Conservation (phyloP, 2,797 vertebrate genomes). For the Tenualosa thibaudeaui region DNA sequence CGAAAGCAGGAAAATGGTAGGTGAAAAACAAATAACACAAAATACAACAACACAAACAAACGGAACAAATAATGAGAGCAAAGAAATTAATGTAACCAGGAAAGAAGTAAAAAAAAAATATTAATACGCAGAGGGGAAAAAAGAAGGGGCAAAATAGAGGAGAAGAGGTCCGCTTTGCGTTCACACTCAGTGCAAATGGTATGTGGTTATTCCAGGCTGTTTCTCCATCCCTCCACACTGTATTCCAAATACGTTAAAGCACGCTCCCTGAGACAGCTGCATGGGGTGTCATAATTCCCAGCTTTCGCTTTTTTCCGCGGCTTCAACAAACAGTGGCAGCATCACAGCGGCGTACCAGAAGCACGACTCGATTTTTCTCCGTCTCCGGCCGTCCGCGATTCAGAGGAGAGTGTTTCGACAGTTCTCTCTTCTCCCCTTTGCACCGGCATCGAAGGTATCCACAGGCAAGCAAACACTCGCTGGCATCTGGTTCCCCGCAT, state of each 20-base stretch:
- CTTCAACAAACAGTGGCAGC: conserved; percentile 45
- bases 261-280: conserved; percentile 58
- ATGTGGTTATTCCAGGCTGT: conserved; percentile 73
- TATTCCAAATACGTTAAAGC: conserved; percentile 70
- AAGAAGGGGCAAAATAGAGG: conserved; percentile 1
- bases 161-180: conserved; percentile 66
- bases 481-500: conserved; percentile 75
- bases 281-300: conserved; percentile 43
- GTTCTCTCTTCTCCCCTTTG: conserved; percentile 51
- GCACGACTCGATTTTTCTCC: conserved; percentile 40
- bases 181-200: conserved; percentile 53
- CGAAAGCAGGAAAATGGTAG: conserved; percentile 33
- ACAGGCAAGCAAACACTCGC: conserved; percentile 71
- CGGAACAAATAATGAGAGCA: conserved; percentile 37
- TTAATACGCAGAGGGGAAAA: conserved; percentile 27
- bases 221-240: conserved; percentile 69
- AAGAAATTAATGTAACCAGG: conserved; percentile 19
- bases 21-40: conserved; percentile 30
- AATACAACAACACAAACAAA: conserved; percentile 1
- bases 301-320: conserved; percentile 64
- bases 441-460: conserved; percentile 70
- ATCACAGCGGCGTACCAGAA: conserved; percentile 34
- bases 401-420: conserved; percentile 38
- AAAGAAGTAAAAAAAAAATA: conserved; percentile 35
- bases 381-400: conserved; percentile 38